Percentiles rank a stretch among this genome's conserved stretches.
Evolutionary conservation across 2,888 invertebrate genomes (phyloP).

Genomic region (Opisthograptis luteolata): DNA sequence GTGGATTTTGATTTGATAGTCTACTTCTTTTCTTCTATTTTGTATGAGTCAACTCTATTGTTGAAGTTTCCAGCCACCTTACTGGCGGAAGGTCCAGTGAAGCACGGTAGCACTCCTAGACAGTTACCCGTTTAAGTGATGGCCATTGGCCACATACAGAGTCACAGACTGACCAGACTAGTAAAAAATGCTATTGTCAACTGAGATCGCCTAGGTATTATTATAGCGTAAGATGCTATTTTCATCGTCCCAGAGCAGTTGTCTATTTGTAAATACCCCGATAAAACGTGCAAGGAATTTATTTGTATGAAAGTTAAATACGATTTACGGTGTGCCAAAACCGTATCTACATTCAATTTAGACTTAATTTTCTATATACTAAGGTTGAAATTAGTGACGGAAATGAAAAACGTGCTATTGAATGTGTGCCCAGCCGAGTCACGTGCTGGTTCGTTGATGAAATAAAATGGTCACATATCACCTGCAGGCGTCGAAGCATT

Average conservation of each 20-base stretch:
- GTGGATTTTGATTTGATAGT: no score
- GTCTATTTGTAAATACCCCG: neutral
- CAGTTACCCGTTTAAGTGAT: no score
- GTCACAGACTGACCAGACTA: no score
- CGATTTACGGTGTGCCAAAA: neutral
- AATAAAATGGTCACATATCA: constrained; percentile 30
- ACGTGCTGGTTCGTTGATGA: constrained; percentile 38
- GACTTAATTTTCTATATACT: neutral
- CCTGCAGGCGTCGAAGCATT: constrained; percentile 21
- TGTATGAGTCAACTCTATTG: no score
- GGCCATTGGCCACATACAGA: no score
- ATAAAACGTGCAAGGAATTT: constrained; percentile 5
- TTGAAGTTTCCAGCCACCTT: no score
- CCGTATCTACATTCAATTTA: constrained; percentile 1
- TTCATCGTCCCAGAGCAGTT: neutral
- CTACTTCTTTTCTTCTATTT: no score
- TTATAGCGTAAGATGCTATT: neutral
- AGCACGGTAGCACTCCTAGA: no score
- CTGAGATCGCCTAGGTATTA: no score
- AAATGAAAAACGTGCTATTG: constrained; percentile 26
- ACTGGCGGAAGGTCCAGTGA: no score
- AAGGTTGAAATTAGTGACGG: constrained; percentile 6
- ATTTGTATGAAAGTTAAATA: constrained; percentile 3
- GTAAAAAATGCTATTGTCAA: no score
- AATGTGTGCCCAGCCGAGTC: constrained; percentile 33